Percentiles rank a stretch among this genome's conserved stretches.
Evolutionary conservation across 1,140 invertebrate genomes (phyloP).

Genomic region (Drosophila erecta): DNA sequence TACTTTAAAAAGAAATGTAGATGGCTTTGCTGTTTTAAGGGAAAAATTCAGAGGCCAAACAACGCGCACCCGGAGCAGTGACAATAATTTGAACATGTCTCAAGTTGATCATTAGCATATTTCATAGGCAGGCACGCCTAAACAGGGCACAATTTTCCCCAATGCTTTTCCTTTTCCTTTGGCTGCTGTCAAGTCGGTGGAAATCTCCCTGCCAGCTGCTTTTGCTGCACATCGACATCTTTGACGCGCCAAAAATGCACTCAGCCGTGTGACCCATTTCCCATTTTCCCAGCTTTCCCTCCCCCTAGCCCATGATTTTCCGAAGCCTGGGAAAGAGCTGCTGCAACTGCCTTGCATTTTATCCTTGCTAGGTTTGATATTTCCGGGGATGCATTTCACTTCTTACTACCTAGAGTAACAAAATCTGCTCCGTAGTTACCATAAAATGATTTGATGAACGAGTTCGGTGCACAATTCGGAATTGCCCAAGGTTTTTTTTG

Average conservation of each 20-base stretch:
- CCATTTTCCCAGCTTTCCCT: conserved; percentile 33
- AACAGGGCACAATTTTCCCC: conserved; percentile 37
- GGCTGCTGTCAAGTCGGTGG: conserved; percentile 24
- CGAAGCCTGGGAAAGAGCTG: conserved; percentile 30
- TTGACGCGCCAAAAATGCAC: conserved; percentile 79
- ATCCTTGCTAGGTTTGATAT: conserved; percentile 16
- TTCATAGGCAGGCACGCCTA: conserved; percentile 67
- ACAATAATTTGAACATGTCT: conserved; percentile 81
- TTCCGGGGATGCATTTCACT: conserved; percentile 27
- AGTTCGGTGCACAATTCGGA: conserved; percentile 51
- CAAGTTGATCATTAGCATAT: conserved; percentile 83
- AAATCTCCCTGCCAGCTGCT: conserved; percentile 36
- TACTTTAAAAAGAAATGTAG: neutral
- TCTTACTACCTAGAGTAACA: conserved; percentile 8
- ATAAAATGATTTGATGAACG: conserved; percentile 81
- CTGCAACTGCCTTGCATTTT: conserved; percentile 46
- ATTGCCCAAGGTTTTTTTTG: conserved; percentile 16
- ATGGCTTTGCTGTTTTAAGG: conserved; percentile 44
- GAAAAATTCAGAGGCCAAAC: conserved; percentile 22
- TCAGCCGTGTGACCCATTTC: conserved; percentile 81
- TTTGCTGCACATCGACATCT: conserved; percentile 64
- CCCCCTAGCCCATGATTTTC: neutral
- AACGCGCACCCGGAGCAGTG: conserved; percentile 49
- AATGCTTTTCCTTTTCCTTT: conserved; percentile 30
- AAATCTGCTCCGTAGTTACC: conserved; percentile 57